Evolutionary conservation across 2,113 vertebrate genomes (phyloP).

Genomic region (Anarhynchus alexandrinus): DNA sequence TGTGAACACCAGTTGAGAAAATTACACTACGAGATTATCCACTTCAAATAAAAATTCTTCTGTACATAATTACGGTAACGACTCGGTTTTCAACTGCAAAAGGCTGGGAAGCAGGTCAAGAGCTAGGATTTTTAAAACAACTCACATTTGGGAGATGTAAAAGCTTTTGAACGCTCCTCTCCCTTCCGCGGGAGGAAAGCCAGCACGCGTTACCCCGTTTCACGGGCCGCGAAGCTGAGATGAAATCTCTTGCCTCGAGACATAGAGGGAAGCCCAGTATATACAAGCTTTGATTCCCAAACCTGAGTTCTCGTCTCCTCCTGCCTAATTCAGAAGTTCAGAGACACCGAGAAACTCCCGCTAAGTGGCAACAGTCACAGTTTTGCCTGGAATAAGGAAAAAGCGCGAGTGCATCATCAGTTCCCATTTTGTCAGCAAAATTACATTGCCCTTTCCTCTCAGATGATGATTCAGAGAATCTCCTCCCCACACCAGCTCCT

Average conservation of each 20-base stretch:
- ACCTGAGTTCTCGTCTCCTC: background rate
- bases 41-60: background rate
- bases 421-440: background rate
- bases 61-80: background rate
- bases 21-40: background rate
- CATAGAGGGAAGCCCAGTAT: background rate
- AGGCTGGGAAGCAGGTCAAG: background rate
- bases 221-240: background rate
- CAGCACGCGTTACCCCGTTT: background rate
- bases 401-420: background rate
- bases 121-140: background rate
- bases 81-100: background rate
- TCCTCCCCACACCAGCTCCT: background rate
- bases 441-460: background rate
- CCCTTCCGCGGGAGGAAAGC: background rate
- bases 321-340: background rate
- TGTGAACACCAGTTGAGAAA: background rate
- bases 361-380: background rate
- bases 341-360: background rate
- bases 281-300: background rate
- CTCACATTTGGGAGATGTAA: background rate
- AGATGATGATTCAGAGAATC: background rate
- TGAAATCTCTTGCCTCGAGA: background rate
- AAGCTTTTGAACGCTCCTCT: background rate
- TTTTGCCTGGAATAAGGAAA: background rate